phyloP scores from a whole-genome alignment of 2,113 vertebrate species.

The Gadus macrocephalus region DNA sequence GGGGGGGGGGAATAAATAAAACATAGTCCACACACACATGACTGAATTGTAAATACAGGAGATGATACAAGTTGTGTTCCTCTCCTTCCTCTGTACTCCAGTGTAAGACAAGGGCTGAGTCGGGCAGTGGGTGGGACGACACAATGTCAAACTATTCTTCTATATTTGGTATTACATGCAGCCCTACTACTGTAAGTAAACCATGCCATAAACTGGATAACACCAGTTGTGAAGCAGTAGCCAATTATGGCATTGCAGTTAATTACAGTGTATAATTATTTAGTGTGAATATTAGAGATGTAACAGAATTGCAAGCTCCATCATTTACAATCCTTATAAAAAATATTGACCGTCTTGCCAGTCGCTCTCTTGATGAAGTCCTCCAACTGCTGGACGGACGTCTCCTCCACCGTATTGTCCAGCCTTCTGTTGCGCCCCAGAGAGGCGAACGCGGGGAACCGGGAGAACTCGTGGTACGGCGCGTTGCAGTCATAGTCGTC shows the following conservation, averaged over 20 bases:
- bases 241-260: neutral
- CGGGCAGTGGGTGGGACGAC: no score
- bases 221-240: slow-evolving; percentile 15
- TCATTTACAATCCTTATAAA: slow-evolving; percentile 52
- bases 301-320: no score
- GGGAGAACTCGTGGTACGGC: slow-evolving; percentile 53
- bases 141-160: no score
- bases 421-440: slow-evolving; percentile 53
- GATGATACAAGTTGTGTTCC: no score
- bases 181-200: no score
- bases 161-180: no score
- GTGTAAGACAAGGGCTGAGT: no score
- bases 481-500: slow-evolving; percentile 61
- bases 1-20: no score
- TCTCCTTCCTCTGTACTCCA: no score
- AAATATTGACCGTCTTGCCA: slow-evolving; percentile 51
- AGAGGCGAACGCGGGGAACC: slow-evolving; percentile 58
- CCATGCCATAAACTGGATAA: neutral
- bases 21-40: no score
- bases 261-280: neutral
- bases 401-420: slow-evolving; percentile 49
- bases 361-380: slow-evolving; percentile 57
- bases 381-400: slow-evolving; percentile 56
- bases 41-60: no score
- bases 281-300: neutral